phyloP scores from a whole-genome alignment of 1,140 invertebrate genomes.

The Aphaenogaster rudis region DNA sequence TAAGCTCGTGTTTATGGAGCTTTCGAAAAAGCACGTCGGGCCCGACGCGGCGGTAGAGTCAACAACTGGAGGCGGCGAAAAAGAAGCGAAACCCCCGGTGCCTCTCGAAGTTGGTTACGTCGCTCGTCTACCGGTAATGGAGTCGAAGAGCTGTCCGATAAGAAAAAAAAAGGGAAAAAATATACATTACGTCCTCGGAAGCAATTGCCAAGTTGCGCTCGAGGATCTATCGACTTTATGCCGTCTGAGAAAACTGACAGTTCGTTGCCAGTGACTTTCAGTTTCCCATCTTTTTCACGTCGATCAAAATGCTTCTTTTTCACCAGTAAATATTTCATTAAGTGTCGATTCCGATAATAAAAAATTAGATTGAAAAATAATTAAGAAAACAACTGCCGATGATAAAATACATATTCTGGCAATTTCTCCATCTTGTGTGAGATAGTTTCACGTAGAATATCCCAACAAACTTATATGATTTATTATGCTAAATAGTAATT shows the following conservation, averaged over 20 bases:
- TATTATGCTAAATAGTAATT: background rate
- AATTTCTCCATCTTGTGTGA: background rate
- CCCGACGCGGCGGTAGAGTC: constrained; percentile 33
- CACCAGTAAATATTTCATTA: constrained; percentile 12
- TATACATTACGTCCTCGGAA: constrained; percentile 51
- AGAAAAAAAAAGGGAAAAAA: constrained; percentile 17
- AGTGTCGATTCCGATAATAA: background rate
- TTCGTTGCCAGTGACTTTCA: constrained; percentile 27
- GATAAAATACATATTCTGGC: background rate
- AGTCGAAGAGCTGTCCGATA: constrained; percentile 47
- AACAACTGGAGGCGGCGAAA: constrained; percentile 60
- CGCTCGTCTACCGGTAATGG: constrained; percentile 56
- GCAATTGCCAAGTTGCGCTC: constrained; percentile 58
- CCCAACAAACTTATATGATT: background rate
- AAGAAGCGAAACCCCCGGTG: constrained; percentile 41
- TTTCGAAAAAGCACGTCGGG: constrained; percentile 60
- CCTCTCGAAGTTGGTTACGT: constrained; percentile 58
- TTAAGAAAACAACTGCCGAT: background rate
- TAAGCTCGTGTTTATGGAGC: constrained; percentile 58
- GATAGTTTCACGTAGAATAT: background rate
- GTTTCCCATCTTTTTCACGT: constrained; percentile 26
- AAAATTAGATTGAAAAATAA: background rate
- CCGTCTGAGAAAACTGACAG: constrained; percentile 13
- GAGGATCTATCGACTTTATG: constrained; percentile 47
- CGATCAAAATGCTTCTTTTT: background rate